Evolutionary conservation across 2,888 invertebrate species (phyloP).

Genomic region (Taphrorychus bicolor): DNA sequence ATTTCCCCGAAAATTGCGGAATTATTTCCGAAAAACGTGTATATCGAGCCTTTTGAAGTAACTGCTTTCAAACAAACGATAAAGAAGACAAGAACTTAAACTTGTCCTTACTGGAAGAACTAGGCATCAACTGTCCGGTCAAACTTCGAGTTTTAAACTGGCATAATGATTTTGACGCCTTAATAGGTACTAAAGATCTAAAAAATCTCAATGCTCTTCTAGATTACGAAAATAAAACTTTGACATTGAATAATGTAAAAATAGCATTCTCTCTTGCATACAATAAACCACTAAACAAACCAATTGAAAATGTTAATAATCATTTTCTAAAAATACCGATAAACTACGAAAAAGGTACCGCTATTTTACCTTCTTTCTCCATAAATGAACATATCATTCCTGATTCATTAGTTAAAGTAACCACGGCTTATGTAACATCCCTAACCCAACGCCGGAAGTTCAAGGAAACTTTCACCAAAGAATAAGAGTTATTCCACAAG

Average conservation of each 20-base stretch:
- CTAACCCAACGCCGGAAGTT: constrained; percentile 14
- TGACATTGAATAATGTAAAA: constrained; percentile 17
- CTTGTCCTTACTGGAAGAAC: constrained; percentile 9
- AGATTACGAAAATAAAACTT: constrained; percentile 10
- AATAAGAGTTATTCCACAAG: constrained; percentile 29
- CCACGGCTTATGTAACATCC: constrained; percentile 3
- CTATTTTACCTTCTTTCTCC: constrained; percentile 20
- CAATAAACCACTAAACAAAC: constrained; percentile 16
- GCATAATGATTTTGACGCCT: constrained; percentile 21
- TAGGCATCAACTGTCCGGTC: constrained; percentile 7
- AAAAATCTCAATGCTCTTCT: constrained; percentile 3
- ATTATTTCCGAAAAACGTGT: constrained; percentile 6
- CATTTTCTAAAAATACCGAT: constrained; percentile 14
- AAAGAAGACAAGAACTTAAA: constrained; percentile 16
- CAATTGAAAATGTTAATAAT: constrained; percentile 2
- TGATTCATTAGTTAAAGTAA: constrained; percentile 12
- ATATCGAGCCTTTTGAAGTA: constrained; percentile 16
- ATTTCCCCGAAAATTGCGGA: constrained; percentile 16
- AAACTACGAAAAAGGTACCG: constrained; percentile 11
- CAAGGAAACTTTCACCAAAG: constrained; percentile 26
- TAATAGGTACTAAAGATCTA: constrained; percentile 19
- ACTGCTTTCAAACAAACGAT: constrained; percentile 19
- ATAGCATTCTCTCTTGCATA: constrained; percentile 20
- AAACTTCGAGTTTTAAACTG: constrained; percentile 14
- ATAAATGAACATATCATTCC: constrained; percentile 21